Percentiles rank a stretch among this genome's conserved stretches.
These are phyloP conservation scores for Linepithema humile DNA, from an alignment of 1,140 invertebrate species.

Conservation along the genomic window DNA sequence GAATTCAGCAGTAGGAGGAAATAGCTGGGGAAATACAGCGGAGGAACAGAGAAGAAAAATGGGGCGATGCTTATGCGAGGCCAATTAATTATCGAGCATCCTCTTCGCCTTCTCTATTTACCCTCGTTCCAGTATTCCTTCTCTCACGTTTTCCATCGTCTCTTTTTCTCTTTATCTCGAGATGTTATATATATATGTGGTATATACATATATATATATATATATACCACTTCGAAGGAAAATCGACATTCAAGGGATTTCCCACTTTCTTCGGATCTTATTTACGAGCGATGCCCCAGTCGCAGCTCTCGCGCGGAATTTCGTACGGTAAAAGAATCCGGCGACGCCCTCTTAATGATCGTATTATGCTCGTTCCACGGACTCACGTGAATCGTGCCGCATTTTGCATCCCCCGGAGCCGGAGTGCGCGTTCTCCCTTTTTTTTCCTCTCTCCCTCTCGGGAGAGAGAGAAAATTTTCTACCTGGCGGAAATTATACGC, in stretches of 20 bases:
- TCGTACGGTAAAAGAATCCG: constrained; percentile 67
- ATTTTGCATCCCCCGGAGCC: constrained; percentile 7
- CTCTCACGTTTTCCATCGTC: neutral
- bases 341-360: constrained; percentile 72
- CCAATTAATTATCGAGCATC: constrained; percentile 71
- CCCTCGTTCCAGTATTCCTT: neutral
- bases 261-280: constrained; percentile 51
- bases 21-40: neutral
- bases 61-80: constrained; percentile 66
- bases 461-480: constrained; percentile 47
- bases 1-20: neutral
- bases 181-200: too few species aligned
- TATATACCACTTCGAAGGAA: constrained; percentile 42
- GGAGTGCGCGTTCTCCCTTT: neutral
- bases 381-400: constrained; percentile 59
- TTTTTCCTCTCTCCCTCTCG: neutral
- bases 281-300: constrained; percentile 57
- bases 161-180: neutral
- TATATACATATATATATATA: too few species aligned
- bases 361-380: constrained; percentile 69
- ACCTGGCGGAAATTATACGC: constrained; percentile 60
- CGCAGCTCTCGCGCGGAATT: constrained; percentile 58
- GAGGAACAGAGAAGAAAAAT: constrained; percentile 65
- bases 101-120: constrained; percentile 19
- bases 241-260: constrained; percentile 61